These are phyloP conservation scores for Hydroisotoma schaefferi DNA, from an alignment of 2,888 invertebrate species.

Conservation along the genomic window DNA sequence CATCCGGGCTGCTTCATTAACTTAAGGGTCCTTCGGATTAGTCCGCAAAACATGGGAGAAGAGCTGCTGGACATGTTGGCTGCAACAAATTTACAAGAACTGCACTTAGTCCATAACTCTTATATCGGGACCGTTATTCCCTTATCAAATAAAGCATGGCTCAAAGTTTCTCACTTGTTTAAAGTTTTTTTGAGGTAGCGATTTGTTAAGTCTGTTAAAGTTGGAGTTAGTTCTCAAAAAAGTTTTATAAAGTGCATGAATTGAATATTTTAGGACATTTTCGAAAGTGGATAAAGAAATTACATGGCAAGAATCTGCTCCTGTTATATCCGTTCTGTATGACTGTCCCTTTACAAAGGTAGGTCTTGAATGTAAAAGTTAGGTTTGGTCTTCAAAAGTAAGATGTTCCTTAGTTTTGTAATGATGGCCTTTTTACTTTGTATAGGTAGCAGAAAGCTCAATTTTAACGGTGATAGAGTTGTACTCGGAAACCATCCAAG, in stretches of 20 bases:
- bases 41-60: constrained; percentile 71
- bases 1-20: constrained; percentile 74
- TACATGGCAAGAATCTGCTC: constrained; percentile 67
- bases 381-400: background rate
- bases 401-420: too few relatives aligned
- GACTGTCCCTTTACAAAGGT: constrained; percentile 62
- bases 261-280: constrained; percentile 17
- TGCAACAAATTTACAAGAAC: constrained; percentile 61
- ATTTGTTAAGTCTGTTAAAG: background rate
- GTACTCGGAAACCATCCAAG: constrained; percentile 61
- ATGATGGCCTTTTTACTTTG: background rate
- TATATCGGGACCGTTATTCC: constrained; percentile 60
- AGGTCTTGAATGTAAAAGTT: constrained; percentile 30
- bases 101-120: constrained; percentile 70
- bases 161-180: constrained; percentile 27
- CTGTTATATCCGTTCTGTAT: constrained; percentile 64
- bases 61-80: constrained; percentile 66
- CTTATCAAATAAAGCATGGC: constrained; percentile 52
- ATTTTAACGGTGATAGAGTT: constrained; percentile 61
- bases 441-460: constrained; percentile 53
- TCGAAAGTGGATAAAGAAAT: constrained; percentile 56
- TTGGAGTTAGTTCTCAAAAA: background rate
- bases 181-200: constrained; percentile 37
- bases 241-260: background rate
- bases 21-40: constrained; percentile 53